phyloP scores from a whole-genome alignment of 2,113 vertebrate species.

The Tragelaphus buxtoni region DNA sequence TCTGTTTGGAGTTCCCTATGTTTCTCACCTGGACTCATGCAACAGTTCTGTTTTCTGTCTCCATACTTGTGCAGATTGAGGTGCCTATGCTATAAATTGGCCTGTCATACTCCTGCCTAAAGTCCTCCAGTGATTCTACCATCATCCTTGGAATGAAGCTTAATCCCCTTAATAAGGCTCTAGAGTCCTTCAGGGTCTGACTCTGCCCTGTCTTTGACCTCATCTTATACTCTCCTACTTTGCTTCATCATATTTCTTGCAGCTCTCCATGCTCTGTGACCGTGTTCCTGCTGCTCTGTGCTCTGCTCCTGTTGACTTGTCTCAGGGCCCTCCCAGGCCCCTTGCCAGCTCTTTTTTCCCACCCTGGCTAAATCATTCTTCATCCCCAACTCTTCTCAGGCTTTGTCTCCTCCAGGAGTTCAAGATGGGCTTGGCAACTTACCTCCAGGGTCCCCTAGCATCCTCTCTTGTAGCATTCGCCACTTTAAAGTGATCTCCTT shows the following conservation, averaged over 20 bases:
- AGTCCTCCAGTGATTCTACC: not conserved
- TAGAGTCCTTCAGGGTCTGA: not conserved
- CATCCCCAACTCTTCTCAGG: too few species aligned
- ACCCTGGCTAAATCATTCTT: not conserved
- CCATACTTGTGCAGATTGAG: not conserved
- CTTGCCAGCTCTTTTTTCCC: not conserved
- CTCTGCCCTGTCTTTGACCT: not conserved
- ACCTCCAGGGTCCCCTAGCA: not conserved
- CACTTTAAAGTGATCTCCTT: not conserved
- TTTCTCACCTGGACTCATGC: not conserved
- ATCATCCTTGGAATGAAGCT: not conserved
- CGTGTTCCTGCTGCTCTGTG: not conserved
- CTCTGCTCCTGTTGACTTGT: not conserved
- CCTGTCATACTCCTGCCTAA: not conserved
- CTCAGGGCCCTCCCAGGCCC: too few species aligned
- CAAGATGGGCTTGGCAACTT: not conserved
- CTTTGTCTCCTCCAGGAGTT: not conserved
- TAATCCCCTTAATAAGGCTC: not conserved
- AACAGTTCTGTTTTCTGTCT: not conserved
- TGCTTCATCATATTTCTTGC: not conserved
- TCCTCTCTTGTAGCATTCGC: not conserved
- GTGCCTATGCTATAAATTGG: not conserved
- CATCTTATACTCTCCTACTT: not conserved
- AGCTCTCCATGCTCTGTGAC: not conserved
- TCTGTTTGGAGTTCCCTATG: not conserved